phyloP scores from a whole-genome alignment of 2,888 invertebrate species.

The Ctenicera cuprea region DNA sequence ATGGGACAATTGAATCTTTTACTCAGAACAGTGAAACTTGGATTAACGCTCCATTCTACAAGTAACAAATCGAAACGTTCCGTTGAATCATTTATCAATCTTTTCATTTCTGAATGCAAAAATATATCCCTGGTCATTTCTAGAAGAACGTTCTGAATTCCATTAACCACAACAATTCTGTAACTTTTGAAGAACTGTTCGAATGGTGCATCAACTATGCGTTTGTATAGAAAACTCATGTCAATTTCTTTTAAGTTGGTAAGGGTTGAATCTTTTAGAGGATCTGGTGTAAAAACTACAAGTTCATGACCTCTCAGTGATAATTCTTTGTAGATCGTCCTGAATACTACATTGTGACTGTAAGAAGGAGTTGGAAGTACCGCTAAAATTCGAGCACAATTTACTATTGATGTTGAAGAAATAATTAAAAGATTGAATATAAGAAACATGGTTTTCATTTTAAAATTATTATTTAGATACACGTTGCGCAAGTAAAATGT shows the following conservation, averaged over 20 bases:
- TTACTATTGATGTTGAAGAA: conserved; percentile 3
- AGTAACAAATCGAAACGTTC: conserved; percentile 54
- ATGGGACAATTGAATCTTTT: conserved; percentile 53
- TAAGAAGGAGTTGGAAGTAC: conserved; percentile 48
- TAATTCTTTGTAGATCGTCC: conserved; percentile 39
- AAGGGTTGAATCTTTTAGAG: conserved; percentile 37
- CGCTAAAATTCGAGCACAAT: conserved; percentile 44
- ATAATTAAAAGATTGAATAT: not conserved
- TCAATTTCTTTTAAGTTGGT: conserved; percentile 47
- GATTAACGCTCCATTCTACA: conserved; percentile 49
- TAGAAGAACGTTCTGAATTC: conserved; percentile 1
- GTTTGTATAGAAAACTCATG: conserved; percentile 37
- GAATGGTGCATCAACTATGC: not conserved
- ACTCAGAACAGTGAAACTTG: conserved; percentile 42
- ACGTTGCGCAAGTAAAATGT: too few relatives aligned
- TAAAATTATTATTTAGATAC: not conserved
- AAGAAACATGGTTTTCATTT: not conserved
- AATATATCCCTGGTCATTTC: conserved; percentile 33
- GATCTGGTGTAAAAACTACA: conserved; percentile 44
- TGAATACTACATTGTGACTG: conserved; percentile 45
- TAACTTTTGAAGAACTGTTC: not conserved
- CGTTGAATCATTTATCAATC: conserved; percentile 31
- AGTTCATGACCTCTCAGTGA: conserved; percentile 48
- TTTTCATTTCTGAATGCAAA: conserved; percentile 41
- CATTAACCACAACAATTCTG: not conserved